phyloP scores from a whole-genome alignment of 2,888 invertebrate genomes.

The Xylota sylvarum region DNA sequence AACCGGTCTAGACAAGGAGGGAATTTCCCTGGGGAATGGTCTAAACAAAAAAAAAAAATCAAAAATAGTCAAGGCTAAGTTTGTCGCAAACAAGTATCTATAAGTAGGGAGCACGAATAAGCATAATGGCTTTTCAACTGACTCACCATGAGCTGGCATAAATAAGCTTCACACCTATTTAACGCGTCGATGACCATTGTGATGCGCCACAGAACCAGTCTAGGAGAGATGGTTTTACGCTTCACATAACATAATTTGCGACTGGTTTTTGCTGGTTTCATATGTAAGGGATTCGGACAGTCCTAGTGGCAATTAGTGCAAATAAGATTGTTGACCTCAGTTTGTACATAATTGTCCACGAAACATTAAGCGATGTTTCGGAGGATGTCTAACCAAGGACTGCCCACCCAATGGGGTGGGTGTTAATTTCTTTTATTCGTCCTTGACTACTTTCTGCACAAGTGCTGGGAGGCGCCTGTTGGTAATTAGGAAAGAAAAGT shows the following conservation, averaged over 20 bases:
- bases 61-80: conserved; percentile 28
- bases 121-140: not conserved
- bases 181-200: not conserved
- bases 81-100: not conserved
- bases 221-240: not conserved
- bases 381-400: not conserved
- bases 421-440: conserved; percentile 2
- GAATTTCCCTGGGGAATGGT: conserved; percentile 29
- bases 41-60: not conserved
- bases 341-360: not conserved
- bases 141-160: conserved; percentile 17
- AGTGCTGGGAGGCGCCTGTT: not conserved
- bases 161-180: conserved; percentile 4
- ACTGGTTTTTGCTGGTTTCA: conserved; percentile 1
- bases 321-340: conserved; percentile 14
- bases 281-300: not conserved
- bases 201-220: conserved; percentile 16
- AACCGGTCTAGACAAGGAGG: conserved; percentile 37
- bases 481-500: not conserved
- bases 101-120: not conserved
- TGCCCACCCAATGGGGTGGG: not conserved
- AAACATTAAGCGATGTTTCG: not conserved
- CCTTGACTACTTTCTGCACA: not conserved
- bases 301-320: not conserved
- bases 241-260: not conserved